Evolutionary conservation across 2,113 vertebrate species (phyloP).

Genomic region (Zingel zingel): DNA sequence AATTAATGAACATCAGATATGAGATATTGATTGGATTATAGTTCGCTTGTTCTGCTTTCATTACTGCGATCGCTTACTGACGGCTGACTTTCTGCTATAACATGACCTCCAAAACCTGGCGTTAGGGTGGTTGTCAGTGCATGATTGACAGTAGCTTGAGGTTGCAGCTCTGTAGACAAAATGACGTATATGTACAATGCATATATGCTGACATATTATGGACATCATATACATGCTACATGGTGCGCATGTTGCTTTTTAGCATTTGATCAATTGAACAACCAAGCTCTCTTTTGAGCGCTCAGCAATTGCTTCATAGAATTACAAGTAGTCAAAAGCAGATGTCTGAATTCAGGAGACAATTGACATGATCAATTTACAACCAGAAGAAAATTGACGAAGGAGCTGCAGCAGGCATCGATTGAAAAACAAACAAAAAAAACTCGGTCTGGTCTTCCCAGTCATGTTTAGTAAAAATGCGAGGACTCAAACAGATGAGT

Average conservation of each 20-base stretch:
- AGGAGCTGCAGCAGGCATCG: constrained; percentile 26
- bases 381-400: constrained; percentile 47
- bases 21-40: constrained; percentile 33
- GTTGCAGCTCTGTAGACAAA: neutral
- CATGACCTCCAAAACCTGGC: constrained; percentile 44
- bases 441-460: constrained; percentile 29
- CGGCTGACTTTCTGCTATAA: constrained; percentile 1
- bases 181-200: constrained; percentile 20
- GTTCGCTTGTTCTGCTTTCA: constrained; percentile 1
- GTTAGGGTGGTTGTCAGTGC: neutral
- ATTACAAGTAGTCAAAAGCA: constrained; percentile 47
- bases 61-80: neutral
- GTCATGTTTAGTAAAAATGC: constrained; percentile 56
- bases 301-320: constrained; percentile 19
- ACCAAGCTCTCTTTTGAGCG: neutral
- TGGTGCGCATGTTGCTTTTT: neutral
- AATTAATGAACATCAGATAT: constrained; percentile 37
- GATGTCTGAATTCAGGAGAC: constrained; percentile 14
- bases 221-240: neutral
- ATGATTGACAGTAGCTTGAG: constrained; percentile 51
- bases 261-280: neutral
- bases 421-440: constrained; percentile 13
- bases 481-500: constrained; percentile 17
- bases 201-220: constrained; percentile 15
- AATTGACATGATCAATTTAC: constrained; percentile 43